Conservation (phyloP, 2,888 invertebrate species). For the Charanyca ferruginea region DNA sequence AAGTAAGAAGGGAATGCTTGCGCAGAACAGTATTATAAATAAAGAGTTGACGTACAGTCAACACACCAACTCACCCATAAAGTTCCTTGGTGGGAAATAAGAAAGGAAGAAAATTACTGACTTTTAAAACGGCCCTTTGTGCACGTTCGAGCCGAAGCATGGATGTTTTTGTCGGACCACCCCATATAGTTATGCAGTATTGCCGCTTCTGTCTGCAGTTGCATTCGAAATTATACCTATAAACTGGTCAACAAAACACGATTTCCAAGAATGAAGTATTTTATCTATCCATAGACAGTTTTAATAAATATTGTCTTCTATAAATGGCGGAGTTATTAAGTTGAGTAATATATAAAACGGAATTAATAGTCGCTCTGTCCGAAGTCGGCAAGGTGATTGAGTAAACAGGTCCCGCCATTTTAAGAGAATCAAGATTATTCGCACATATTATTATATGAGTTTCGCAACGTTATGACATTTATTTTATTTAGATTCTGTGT, state of each 20-base stretch:
- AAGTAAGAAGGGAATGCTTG: too few species aligned
- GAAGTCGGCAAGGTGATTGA: constrained; percentile 50
- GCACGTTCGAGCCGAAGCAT: too few species aligned
- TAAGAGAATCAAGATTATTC: constrained; percentile 45
- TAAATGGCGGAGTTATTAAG: constrained; percentile 32
- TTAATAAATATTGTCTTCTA: constrained; percentile 37
- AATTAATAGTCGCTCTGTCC: constrained; percentile 43
- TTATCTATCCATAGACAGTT: constrained; percentile 37
- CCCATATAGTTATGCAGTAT: too few species aligned
- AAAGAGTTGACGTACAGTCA: too few species aligned
- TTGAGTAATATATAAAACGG: constrained; percentile 48
- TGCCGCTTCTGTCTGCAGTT: not conserved
- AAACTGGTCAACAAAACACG: not conserved
- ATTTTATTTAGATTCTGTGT: constrained; percentile 32
- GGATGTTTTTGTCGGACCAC: too few species aligned
- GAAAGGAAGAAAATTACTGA: too few species aligned
- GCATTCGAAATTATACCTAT: too few species aligned
- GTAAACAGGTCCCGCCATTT: constrained; percentile 53
- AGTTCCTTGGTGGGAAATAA: too few species aligned
- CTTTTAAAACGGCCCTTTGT: too few species aligned
- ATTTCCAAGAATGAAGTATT: not conserved
- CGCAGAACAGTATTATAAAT: too few species aligned
- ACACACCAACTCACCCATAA: too few species aligned
- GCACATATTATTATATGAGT: constrained; percentile 18
- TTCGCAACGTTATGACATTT: constrained; percentile 31